These are phyloP conservation scores for Leptopilina syphax DNA, from an alignment of 2,888 invertebrate genomes.

Conservation along the genomic window DNA sequence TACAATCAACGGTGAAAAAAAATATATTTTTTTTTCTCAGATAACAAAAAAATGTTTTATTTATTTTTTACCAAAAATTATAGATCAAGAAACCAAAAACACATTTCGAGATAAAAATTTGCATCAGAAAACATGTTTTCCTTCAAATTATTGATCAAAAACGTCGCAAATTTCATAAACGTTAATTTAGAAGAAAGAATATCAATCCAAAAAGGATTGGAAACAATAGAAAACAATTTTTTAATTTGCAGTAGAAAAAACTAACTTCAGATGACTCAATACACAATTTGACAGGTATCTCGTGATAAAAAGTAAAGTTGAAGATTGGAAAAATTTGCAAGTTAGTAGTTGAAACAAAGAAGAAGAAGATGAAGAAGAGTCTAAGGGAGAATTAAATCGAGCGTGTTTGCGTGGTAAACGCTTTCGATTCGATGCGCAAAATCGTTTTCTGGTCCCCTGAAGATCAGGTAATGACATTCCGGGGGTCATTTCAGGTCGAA, in stretches of 20 bases:
- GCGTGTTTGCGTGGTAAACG: slow-evolving; percentile 16
- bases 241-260: no score
- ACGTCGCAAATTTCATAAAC: no score
- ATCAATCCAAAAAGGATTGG: no score
- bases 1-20: no score
- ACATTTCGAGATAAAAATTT: no score
- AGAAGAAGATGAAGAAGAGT: background rate
- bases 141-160: no score
- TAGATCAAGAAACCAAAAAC: no score
- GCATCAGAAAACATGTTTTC: no score
- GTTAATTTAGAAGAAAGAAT: no score
- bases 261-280: background rate
- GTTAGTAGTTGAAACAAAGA: slow-evolving; percentile 13
- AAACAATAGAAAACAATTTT: background rate
- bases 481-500: slow-evolving; percentile 64
- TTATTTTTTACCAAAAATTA: no score
- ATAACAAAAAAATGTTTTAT: no score
- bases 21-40: no score
- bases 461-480: slow-evolving; percentile 65
- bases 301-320: background rate
- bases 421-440: slow-evolving; percentile 40
- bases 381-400: slow-evolving; percentile 26
- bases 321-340: slow-evolving; percentile 9
- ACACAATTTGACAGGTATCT: background rate
- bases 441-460: slow-evolving; percentile 27